Base-by-base conservation (phyloP, 1,140 invertebrate species). In the Choristoneura fumiferana region DNA sequence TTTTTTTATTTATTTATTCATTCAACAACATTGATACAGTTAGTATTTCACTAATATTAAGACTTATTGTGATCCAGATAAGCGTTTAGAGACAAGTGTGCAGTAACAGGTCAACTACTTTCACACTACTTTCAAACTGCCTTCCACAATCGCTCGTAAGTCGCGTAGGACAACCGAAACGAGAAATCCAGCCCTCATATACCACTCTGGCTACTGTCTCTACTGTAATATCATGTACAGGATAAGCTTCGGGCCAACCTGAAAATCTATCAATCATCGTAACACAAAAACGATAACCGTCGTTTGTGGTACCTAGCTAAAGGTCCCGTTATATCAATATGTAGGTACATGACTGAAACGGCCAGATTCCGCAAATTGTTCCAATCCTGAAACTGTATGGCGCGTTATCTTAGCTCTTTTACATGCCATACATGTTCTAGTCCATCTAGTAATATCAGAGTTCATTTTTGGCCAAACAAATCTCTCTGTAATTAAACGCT, bases 81-180 rank as follows among this genome's bases (percentile, higher is more conserved):
- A n/a, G n/a, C n/a, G n/a, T n/a, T n/a, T n/a, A n/a, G n/a, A n/a
- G n/a, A n/a, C n/a, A n/a, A n/a, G n/a, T n/a, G n/a, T n/a, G n/a
- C n/a, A n/a, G n/a, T n/a, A n/a, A 81, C 54, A 17, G 74, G 49
- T 8, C 75, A 81, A 49, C 87, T 89, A n/a, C n/a, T n/a, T n/a
- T n/a, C 0, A 84, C 18, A 54, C 55, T 37, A 12, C 49, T 53
- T 15, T 64, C 57, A 33, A 69, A 73, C 54, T 72, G 65, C n/a
- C 60, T 29, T 14, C 72, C 76, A 45, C 73, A 73, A 37, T 90
- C 84, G 0, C 72, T 74, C 6, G 72, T 82, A 13, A 85, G 66
- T 15, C 15, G 49, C 0, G 43, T 8, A 0, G 79, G 76, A 1
- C 62, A 37, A 0, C 86, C 87, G 58, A 71, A 90, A n/a, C 78